Base-by-base conservation (phyloP, 2,797 vertebrate genomes). In the Adelosebastes latens region DNA sequence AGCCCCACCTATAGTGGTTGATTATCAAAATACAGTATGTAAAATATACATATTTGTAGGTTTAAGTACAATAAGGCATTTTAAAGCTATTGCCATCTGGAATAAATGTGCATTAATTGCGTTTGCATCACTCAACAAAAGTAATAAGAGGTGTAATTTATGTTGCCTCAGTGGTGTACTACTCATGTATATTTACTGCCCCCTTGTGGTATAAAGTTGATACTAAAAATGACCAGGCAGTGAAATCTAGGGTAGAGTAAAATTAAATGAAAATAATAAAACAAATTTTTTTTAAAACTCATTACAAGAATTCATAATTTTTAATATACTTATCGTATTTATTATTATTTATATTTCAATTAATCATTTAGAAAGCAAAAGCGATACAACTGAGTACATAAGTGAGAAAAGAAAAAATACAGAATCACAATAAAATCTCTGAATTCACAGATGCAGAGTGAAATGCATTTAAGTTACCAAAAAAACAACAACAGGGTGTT, bases 181-280 rank as follows among this genome's bases (percentile, higher is more conserved):
- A 66, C 20, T 34, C 0, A 3, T 78, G 76, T 77, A 59, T 85
- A 4, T 81, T 82, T 92, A 92, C 88, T 93, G 91, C 91, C 92
- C 81, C 84, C 92, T 77, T 79, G 82, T 93, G 94, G 86, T 63
- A 3, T 1, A 2, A 55, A 2, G 2, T 0, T 58, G 27, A 29
- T 24, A 75, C 22, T 75, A 46, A 46, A 82, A 75, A 79, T 52
- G 24, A 58, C n/a, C 20, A 72, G n/a, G 24, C 62, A 70, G 4
- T 66, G 20, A 80, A 29, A 77, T 67, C 25, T 46, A 70, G 18
- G 8, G 2, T 53, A 20, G 0, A 46, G 0, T 7, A 4, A 6
- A 52, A 49, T 49, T 49, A 49, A 49, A 49, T 49, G 0, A 49
- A 49, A 49, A 49, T 20, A 18, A 49, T 20, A 20, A 4, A 52